Base-by-base conservation (phyloP, 2,888 invertebrate genomes). In the Copidosoma aretas region DNA sequence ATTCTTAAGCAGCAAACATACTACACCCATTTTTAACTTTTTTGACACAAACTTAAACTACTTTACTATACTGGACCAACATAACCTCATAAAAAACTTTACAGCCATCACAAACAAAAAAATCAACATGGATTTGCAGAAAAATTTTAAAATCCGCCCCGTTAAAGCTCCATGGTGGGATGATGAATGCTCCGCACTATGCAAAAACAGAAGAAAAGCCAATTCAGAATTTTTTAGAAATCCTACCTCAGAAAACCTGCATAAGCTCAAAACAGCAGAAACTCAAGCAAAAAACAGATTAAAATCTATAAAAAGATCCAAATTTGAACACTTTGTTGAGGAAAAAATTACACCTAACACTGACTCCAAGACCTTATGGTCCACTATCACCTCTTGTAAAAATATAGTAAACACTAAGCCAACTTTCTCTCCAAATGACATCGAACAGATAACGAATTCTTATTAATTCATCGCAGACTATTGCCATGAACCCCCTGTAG, bases 391-490 rank as follows among this genome's bases (percentile, higher is more conserved):
- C 5, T 12, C 10, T 3, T 52, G 5, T 19, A 52, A 52, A 52
- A 52, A 52, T 52, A 22, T 52, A 3, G 14, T 3, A 4, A 15
- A 14, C 43, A 52, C 5, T 3, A 46, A 46, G 17, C 10, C 22
- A 8, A 24, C 19, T 19, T 24, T 49, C 15, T 12, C 49, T 5
- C 17, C 15, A 1, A 61, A 61, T 39, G 61, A 53, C 17, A 22
- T 21, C 4, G 52, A 52, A 41, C 15, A 19, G 19, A 53, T 41
- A 4, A 15, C 52, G 1, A 61, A 53, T 39, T 39, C 61, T 0
- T 22, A 53, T 14, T 39, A 52, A 52, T 61, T 61, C 41, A 53
- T 53, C 4, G 41, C 52, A 15, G 22, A 53, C 4, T 17, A 52
- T 17, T 41, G 41, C 1, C 32, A 25, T 8, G 32, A 57, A 2